Percentiles rank a stretch among this genome's conserved stretches.
Evolutionary conservation across 2,888 invertebrate genomes (phyloP).

Genomic region (Brachypterus glaber): DNA sequence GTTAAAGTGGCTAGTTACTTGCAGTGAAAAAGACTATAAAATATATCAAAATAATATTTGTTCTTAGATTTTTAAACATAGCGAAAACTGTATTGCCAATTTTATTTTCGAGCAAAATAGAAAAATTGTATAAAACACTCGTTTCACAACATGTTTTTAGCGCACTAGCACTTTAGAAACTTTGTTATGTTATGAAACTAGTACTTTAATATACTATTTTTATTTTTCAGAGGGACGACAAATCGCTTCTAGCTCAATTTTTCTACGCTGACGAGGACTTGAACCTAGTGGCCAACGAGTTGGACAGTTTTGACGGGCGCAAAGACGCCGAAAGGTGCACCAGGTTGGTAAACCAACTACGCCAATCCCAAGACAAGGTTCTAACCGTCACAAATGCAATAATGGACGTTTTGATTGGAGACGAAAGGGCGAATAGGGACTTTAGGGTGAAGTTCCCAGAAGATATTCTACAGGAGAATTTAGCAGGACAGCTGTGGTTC

Average conservation of each 20-base stretch:
- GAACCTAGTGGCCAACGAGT: slow-evolving; percentile 87
- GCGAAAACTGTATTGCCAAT: no score
- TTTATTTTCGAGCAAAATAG: no score
- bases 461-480: slow-evolving; percentile 94
- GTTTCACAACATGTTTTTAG: no score
- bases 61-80: no score
- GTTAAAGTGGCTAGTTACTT: no score
- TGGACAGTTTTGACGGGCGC: slow-evolving; percentile 98
- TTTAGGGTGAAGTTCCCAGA: slow-evolving; percentile 98
- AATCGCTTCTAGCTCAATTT: slow-evolving; percentile 88
- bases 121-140: no score
- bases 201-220: no score
- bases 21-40: no score
- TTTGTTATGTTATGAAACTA: no score
- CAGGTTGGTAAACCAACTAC: slow-evolving; percentile 84
- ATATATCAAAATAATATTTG: no score
- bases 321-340: slow-evolving; percentile 97
- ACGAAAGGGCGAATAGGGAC: slow-evolving; percentile 82
- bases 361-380: slow-evolving; percentile 88
- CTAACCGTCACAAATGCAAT: slow-evolving; percentile 88
- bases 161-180: no score
- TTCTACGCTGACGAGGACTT: slow-evolving; percentile 97
- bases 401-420: slow-evolving; percentile 85
- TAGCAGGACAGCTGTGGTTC: slow-evolving; percentile 98
- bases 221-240: slow-evolving; percentile 81